Base-by-base conservation (phyloP, 2,113 vertebrate species). In the Alethe diademata region DNA sequence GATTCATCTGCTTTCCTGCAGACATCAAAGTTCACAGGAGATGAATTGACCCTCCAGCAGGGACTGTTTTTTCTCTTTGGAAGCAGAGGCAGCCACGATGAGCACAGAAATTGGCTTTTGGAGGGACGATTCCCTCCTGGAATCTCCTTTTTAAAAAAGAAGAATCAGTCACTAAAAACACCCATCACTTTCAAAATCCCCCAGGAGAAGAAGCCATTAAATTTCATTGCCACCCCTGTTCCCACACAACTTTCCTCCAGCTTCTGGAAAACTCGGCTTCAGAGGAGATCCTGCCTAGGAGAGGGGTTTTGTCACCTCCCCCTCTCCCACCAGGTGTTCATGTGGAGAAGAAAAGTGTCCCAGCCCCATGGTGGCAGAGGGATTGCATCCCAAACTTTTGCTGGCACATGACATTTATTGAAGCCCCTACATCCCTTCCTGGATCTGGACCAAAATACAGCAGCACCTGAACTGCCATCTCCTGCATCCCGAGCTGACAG, bases 1-100 rank as follows among this genome's bases (percentile, higher is more conserved):
- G 61, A 92, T 93, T 87, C 61, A 91, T 85, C 61, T 43, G 58
- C 51, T 11, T 89, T 95, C 81, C 58, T 75, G 57, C 70, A 93
- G 90, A 66, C 87, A 87, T 91, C 69, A 81, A 87, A 89, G 87
- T 81, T 78, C 70, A 67, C 64, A 54, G 70, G 65, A 91, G 80
- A 94, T 51, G 60, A 89, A 91, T 69, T 57, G 45, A 57, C 56
- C 69, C 73, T 87, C 78, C 87, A 95, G 64, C 51, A 67, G 61
- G 70, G 28, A 42, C 40, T 54, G 8, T 19, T 94, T 75, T 87
- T 87, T 78, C 90, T 82, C 70, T 57, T 19, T 53, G 57, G 84
- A 61, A 67, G 51, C 47, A 84, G 69, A 84, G 20, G 20, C 64
- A 81, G 69, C 19, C 51, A 72, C 0, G 0, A 23, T 1, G 31